phyloP scores from a whole-genome alignment of 1,140 invertebrate species.

The Pseudobourletiella spinata region DNA sequence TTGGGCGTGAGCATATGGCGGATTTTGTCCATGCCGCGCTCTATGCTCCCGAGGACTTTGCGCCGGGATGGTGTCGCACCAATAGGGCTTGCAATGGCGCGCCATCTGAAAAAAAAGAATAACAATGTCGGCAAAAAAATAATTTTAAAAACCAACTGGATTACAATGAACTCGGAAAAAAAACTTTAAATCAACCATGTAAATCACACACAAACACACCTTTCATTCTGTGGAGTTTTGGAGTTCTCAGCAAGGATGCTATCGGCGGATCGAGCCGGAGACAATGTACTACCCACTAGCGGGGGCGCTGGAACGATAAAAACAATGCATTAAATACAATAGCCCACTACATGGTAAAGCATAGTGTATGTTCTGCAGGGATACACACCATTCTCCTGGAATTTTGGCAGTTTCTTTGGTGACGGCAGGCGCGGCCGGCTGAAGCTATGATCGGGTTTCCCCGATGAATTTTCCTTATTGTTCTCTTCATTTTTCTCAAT shows the following conservation, averaged over 20 bases:
- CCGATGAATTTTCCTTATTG: constrained; percentile 15
- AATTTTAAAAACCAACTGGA: no score
- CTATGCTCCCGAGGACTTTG: constrained; percentile 60
- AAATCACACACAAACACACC: no score
- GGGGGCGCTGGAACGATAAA: background rate
- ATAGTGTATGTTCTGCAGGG: no score
- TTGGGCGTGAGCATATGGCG: constrained; percentile 60
- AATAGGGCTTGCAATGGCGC: constrained; percentile 1
- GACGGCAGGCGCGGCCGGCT: constrained; percentile 32
- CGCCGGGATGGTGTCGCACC: constrained; percentile 43
- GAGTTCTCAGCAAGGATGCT: constrained; percentile 20
- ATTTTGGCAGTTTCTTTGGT: constrained; percentile 27
- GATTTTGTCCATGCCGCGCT: constrained; percentile 57
- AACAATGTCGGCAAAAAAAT: no score
- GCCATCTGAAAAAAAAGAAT: constrained; percentile 14
- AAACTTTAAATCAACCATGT: no score
- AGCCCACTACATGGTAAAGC: no score
- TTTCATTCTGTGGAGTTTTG: constrained; percentile 28
- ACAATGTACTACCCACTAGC: constrained; percentile 4
- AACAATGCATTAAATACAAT: no score
- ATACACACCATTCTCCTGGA: background rate
- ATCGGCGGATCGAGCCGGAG: constrained; percentile 33
- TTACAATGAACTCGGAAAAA: no score
- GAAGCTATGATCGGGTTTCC: no score
- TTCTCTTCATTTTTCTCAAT: constrained; percentile 28